Evolutionary conservation across 2,888 invertebrate species (phyloP).

Genomic region (Thecocarcelia acutangulata): DNA sequence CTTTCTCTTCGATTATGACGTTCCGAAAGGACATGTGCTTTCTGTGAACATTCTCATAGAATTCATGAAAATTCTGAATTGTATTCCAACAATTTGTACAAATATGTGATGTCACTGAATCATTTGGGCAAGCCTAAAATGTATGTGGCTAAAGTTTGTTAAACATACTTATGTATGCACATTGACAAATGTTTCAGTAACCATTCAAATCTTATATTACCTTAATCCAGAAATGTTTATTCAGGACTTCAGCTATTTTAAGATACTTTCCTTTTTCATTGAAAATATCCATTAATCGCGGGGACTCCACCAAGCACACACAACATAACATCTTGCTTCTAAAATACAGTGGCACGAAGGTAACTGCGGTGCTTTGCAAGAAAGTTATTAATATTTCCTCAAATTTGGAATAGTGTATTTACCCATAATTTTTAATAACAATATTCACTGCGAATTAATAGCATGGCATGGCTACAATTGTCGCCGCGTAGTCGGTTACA

Average conservation of each 20-base stretch:
- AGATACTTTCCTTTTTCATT: conserved; percentile 72
- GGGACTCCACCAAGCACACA: conserved; percentile 75
- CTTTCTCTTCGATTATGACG: conserved; percentile 37
- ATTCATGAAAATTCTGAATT: conserved; percentile 78
- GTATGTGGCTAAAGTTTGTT: background rate
- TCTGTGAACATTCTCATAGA: conserved; percentile 76
- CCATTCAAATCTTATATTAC: conserved; percentile 71
- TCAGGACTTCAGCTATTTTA: conserved; percentile 75
- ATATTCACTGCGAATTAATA: background rate
- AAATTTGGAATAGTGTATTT: background rate
- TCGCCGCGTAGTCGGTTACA: no score
- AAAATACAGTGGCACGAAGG: background rate
- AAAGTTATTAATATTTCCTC: background rate
- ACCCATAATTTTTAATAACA: no score
- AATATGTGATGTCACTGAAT: conserved; percentile 74
- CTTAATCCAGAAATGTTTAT: conserved; percentile 80
- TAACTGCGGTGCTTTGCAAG: background rate
- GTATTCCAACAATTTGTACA: conserved; percentile 78
- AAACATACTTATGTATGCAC: background rate
- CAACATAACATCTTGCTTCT: conserved; percentile 74
- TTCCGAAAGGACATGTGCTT: conserved; percentile 72
- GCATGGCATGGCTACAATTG: background rate
- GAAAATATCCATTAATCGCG: conserved; percentile 77
- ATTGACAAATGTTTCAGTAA: no score
- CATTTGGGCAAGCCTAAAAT: conserved; percentile 42